Conservation (phyloP, 2,888 invertebrate species). For the Suillia variegata region DNA sequence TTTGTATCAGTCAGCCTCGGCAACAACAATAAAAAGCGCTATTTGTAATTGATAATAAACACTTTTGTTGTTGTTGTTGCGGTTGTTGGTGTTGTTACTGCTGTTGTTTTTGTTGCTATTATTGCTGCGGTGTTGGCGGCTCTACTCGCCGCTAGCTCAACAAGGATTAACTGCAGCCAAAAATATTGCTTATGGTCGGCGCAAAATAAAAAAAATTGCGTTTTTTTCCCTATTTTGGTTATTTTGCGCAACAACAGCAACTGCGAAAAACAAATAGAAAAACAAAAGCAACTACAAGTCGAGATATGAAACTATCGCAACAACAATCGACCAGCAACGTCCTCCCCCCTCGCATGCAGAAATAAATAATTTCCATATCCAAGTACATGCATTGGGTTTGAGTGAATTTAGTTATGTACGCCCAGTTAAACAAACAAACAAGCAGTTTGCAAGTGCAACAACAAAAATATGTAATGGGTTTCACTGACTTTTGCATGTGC, state of each 20-base stretch:
- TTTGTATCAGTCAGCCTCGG: too few species aligned
- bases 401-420: too few species aligned
- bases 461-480: too few species aligned
- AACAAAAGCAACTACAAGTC: slow-evolving; percentile 33
- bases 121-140: background rate
- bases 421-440: background rate
- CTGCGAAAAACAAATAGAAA: slow-evolving; percentile 18
- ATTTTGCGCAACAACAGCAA: slow-evolving; percentile 9
- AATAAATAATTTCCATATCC: too few species aligned
- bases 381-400: too few species aligned
- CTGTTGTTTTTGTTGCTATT: background rate
- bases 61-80: background rate
- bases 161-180: background rate
- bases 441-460: background rate
- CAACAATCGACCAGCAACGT: background rate
- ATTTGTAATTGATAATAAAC: slow-evolving; percentile 5
- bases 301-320: background rate
- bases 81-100: background rate
- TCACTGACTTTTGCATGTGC: too few species aligned
- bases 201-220: background rate
- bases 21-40: background rate
- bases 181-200: background rate
- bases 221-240: too few species aligned
- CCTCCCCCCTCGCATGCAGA: background rate
- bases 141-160: background rate